Base-by-base conservation (phyloP, 2,888 invertebrate genomes). In the Lamproptera curius region DNA sequence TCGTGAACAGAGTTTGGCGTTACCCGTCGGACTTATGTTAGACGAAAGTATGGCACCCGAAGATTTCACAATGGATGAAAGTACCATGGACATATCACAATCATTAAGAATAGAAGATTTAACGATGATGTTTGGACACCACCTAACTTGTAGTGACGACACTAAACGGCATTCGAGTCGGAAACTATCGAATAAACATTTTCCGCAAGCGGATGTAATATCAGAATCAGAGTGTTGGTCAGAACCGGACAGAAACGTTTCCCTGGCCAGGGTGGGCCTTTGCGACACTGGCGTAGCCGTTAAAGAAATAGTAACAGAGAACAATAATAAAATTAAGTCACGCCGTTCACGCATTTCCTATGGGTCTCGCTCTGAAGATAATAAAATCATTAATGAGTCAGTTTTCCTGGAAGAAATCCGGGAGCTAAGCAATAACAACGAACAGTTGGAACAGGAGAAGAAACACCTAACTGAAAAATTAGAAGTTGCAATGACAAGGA, bases 151-250 rank as follows among this genome's bases (percentile, higher is more conserved):
- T 51, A 65, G 65, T 48, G 79, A 78, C 33, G 78, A 82, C 20
- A 59, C 57, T 33, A 62, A 66, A 39, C 69, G 63, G 55, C 61
- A 58, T 49, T 70, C 68, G 0, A 54, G 58, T 6, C 67, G 58
- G 44, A 78, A 67, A 56, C 54, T 65, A 17, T 45, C 65, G 4
- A 46, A 61, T 9, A 72, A 67, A 58, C 62, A 67, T 49, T 66
- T 73, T 38, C 76, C 81, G 20, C 77, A 75, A 61, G 76, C 76
- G 2, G 86, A 87, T 57, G 45, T 73, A 11, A 73, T 78, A 49
- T 86, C 87, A 0, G 96, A 96, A 67, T 95, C 95, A 0, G 96
- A 96, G 69, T 92, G 94, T 23, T 96, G 95, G 92, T 95, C 95
- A 0, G 96, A 96, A 67, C 95, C 96, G 0, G 96, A 96, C 67